Conservation (phyloP, 1,140 invertebrate genomes). For the Cotesia chilonis region DNA sequence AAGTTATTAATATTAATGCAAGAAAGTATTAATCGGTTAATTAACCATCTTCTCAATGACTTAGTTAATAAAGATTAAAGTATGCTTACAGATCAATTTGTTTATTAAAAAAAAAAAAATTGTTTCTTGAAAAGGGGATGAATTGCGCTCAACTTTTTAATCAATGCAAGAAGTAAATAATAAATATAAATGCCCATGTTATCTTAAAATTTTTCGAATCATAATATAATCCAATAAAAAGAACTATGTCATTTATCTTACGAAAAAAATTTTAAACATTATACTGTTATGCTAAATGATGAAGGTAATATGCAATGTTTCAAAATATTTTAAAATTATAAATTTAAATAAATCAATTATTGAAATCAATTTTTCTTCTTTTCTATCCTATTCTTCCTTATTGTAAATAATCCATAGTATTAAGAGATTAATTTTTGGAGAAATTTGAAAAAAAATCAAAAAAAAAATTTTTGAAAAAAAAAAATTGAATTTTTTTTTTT, state of each 20-base stretch:
- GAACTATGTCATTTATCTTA: neutral
- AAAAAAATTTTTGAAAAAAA: too few species aligned
- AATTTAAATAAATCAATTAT: conserved; percentile 53
- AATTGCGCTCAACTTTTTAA: conserved; percentile 24
- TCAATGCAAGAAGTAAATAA: neutral
- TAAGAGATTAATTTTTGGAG: too few species aligned
- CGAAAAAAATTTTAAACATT: conserved; percentile 36
- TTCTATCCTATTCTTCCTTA: neutral
- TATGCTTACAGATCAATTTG: neutral
- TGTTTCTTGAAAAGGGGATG: conserved; percentile 24
- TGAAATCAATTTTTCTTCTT: conserved; percentile 28
- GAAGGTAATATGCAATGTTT: conserved; percentile 50
- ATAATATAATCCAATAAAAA: neutral
- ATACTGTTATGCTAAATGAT: conserved; percentile 50
- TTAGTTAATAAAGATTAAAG: conserved; percentile 23
- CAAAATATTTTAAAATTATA: conserved; percentile 50
- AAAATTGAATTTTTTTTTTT: too few species aligned
- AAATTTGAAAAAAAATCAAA: too few species aligned
- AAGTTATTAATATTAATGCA: conserved; percentile 33
- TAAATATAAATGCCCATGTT: conserved; percentile 1
- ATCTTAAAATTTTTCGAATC: neutral
- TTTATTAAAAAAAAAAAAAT: neutral
- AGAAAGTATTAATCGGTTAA: conserved; percentile 27
- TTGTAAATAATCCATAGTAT: neutral
- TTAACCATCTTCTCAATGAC: too few species aligned